These are phyloP conservation scores for Cherax quadricarinatus DNA, from an alignment of 1,140 invertebrate species.

Conservation along the genomic window DNA sequence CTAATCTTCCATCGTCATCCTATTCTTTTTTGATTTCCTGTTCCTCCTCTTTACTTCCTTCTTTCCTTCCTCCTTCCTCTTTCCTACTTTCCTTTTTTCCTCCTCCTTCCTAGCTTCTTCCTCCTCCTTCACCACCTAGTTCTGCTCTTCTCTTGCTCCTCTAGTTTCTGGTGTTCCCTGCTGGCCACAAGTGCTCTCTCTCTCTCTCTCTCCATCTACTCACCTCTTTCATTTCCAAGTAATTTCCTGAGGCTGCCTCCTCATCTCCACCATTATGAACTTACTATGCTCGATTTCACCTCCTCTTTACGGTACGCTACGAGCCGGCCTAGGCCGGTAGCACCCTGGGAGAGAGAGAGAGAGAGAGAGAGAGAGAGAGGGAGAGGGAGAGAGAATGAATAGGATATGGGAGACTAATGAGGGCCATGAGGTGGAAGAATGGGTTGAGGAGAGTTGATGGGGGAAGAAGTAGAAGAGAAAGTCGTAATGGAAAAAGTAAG, in stretches of 20 bases:
- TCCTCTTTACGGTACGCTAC: constrained; percentile 28
- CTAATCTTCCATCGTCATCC: neutral
- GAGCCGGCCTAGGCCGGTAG: neutral
- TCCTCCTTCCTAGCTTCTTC: no score
- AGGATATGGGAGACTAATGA: neutral
- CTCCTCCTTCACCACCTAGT: no score
- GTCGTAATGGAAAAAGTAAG: no score
- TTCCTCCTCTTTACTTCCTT: neutral
- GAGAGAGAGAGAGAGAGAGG: neutral
- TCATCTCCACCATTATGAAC: constrained; percentile 57
- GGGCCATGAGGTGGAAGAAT: neutral
- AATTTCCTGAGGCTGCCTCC: constrained; percentile 48
- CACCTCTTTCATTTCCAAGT: constrained; percentile 60
- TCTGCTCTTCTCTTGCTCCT: neutral
- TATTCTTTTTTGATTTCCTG: neutral
- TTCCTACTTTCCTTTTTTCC: no score
- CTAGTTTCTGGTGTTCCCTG: neutral
- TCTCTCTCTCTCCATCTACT: constrained; percentile 22
- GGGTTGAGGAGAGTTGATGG: neutral
- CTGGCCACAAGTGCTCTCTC: constrained; percentile 28
- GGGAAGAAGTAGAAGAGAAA: neutral
- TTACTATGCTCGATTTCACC: constrained; percentile 45
- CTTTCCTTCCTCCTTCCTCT: neutral
- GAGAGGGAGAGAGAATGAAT: neutral
- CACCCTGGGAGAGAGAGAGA: neutral